Conservation (phyloP, 2,113 vertebrate genomes). For the Peromyscus leucopus region DNA sequence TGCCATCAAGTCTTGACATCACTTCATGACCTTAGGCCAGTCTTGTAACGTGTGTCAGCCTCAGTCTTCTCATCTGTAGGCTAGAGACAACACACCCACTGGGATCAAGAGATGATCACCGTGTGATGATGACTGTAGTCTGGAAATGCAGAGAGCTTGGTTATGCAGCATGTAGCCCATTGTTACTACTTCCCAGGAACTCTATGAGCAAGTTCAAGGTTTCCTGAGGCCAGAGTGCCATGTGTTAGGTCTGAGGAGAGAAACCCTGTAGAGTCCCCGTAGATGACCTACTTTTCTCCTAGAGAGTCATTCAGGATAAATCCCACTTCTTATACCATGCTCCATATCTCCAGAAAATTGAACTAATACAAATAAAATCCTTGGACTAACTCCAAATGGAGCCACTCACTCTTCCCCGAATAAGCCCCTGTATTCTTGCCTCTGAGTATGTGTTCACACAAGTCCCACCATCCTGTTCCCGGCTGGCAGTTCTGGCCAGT, state of each 20-base stretch:
- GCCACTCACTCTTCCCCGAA: constrained; percentile 11
- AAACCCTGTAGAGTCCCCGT: neutral
- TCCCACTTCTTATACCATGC: constrained; percentile 74
- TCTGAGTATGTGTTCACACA: neutral
- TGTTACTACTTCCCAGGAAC: constrained; percentile 47
- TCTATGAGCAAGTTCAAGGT: neutral
- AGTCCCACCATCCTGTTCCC: neutral
- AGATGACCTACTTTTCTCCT: constrained; percentile 26
- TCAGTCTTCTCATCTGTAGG: constrained; percentile 26
- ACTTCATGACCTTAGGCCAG: neutral
- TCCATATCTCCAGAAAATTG: constrained; percentile 78
- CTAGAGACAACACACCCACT: neutral
- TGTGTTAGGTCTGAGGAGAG: neutral
- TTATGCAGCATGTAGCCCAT: neutral
- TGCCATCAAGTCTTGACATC: neutral
- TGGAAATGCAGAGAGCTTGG: neutral
- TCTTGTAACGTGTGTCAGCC: neutral
- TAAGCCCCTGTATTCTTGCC: neutral
- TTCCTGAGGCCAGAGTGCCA: neutral
- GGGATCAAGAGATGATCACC: neutral
- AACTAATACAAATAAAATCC: constrained; percentile 71
- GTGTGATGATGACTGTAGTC: neutral
- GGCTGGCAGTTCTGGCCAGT: no score
- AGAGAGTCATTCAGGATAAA: constrained; percentile 71
- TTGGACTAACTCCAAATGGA: constrained; percentile 56